Evolutionary conservation across 2,888 invertebrate genomes (phyloP).

Genomic region (Drosophila acutilabella): DNA sequence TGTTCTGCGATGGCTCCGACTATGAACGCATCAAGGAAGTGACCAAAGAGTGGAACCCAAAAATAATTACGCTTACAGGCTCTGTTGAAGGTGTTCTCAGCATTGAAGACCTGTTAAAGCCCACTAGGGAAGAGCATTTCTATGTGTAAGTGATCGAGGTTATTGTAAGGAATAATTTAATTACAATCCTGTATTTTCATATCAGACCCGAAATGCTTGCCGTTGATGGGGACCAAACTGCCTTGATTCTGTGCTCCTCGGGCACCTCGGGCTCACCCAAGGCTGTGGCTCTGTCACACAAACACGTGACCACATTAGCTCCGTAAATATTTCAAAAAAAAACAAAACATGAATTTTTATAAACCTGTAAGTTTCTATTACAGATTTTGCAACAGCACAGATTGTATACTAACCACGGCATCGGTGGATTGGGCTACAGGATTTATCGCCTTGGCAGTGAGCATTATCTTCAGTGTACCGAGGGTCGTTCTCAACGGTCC

Average conservation of each 20-base stretch:
- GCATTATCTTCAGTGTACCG: conserved; percentile 41
- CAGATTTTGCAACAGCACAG: conserved; percentile 48
- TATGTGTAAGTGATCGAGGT: conserved; percentile 42
- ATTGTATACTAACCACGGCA: conserved; percentile 58
- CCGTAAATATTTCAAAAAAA: conserved; percentile 28
- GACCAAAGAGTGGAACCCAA: conserved; percentile 51
- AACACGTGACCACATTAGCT: conserved; percentile 25
- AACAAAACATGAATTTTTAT: fast-evolving
- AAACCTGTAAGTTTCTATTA: fast-evolving
- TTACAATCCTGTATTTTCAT: no score
- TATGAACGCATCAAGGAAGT: conserved; percentile 59
- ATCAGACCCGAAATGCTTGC: conserved; percentile 43
- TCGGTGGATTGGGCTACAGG: conserved; percentile 76
- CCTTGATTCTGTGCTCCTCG: conserved; percentile 71
- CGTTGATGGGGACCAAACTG: conserved; percentile 50
- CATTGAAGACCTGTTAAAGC: conserved; percentile 52
- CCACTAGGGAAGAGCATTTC: conserved; percentile 32
- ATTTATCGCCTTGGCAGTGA: conserved; percentile 28
- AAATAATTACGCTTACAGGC: conserved; percentile 50
- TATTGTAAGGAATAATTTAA: not conserved
- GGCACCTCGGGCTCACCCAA: conserved; percentile 75
- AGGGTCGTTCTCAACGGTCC: conserved; percentile 57
- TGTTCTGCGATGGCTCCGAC: conserved; percentile 67
- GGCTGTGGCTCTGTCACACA: conserved; percentile 64
- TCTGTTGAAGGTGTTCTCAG: conserved; percentile 44